Evolutionary conservation across 2,113 vertebrate species (phyloP).

Genomic region (Callaeas wilsoni): DNA sequence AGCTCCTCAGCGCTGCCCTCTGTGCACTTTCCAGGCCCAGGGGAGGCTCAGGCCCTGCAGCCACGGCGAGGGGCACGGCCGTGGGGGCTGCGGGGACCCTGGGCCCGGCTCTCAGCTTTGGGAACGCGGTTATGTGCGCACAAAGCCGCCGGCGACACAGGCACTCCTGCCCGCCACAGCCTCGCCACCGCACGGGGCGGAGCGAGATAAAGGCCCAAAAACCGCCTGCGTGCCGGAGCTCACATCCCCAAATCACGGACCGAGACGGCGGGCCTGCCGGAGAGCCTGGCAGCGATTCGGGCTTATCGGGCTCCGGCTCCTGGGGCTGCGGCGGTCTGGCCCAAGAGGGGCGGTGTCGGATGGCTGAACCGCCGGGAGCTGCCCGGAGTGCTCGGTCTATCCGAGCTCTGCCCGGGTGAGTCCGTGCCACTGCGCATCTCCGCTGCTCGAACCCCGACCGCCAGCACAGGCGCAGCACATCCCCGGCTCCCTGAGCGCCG

Average conservation of each 20-base stretch:
- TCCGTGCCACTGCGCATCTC: not conserved
- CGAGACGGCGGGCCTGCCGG: not conserved
- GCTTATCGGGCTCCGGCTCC: not conserved
- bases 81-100: rapidly evolving
- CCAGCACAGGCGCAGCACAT: not conserved
- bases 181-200: not conserved
- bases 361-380: not conserved
- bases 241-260: not conserved
- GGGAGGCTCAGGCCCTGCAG: not conserved
- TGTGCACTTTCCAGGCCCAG: not conserved
- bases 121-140: rapidly evolving
- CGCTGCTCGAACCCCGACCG: not conserved
- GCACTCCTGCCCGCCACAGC: not conserved
- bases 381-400: not conserved
- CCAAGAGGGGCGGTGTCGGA: rapidly evolving
- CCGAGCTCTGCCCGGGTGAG: not conserved
- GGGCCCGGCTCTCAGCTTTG: not conserved
- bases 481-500: not conserved
- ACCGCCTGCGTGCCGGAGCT: not conserved
- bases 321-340: not conserved
- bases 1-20: not conserved
- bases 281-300: not conserved
- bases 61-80: rapidly evolving
- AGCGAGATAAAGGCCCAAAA: not conserved
- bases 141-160: rapidly evolving